phyloP scores from a whole-genome alignment of 2,888 invertebrate genomes.

The Epirrhoe tristata region DNA sequence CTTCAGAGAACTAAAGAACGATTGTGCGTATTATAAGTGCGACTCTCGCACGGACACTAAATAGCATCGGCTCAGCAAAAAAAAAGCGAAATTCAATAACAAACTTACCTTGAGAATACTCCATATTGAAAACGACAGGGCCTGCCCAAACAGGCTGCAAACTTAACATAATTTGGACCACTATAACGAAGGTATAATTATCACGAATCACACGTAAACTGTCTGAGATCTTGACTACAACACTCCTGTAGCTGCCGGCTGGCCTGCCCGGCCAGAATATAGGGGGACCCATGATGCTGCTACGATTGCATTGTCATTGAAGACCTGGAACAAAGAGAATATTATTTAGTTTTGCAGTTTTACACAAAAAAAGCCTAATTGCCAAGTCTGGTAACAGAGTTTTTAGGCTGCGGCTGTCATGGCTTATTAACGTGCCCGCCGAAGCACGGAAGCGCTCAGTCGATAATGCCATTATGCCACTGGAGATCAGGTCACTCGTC shows the following conservation, averaged over 20 bases:
- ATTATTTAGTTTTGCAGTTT: not conserved
- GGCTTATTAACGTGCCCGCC: too few relatives aligned
- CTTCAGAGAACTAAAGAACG: too few relatives aligned
- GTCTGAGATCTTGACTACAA: slow-evolving; percentile 54
- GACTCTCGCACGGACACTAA: too few relatives aligned
- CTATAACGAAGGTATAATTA: slow-evolving; percentile 66
- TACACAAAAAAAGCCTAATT: too few relatives aligned
- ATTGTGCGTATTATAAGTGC: too few relatives aligned
- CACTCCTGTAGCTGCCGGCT: slow-evolving; percentile 51
- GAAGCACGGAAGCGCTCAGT: too few relatives aligned
- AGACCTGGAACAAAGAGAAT: slow-evolving; percentile 62
- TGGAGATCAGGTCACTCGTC: too few relatives aligned
- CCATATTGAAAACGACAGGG: slow-evolving; percentile 74
- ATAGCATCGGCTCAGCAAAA: too few relatives aligned
- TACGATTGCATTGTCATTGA: slow-evolving; percentile 59
- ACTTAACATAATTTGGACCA: slow-evolving; percentile 68
- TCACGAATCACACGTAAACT: slow-evolving; percentile 63
- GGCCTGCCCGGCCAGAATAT: slow-evolving; percentile 63
- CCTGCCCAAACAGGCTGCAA: slow-evolving; percentile 67
- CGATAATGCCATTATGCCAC: too few relatives aligned
- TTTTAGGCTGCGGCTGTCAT: too few relatives aligned
- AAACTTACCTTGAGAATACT: slow-evolving; percentile 75
- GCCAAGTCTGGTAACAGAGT: too few relatives aligned
- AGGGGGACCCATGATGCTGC: slow-evolving; percentile 73
- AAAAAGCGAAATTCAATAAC: too few relatives aligned